Evolutionary conservation across 2,797 vertebrate genomes (phyloP).

Genomic region (Myoxocephalus aenaeus): DNA sequence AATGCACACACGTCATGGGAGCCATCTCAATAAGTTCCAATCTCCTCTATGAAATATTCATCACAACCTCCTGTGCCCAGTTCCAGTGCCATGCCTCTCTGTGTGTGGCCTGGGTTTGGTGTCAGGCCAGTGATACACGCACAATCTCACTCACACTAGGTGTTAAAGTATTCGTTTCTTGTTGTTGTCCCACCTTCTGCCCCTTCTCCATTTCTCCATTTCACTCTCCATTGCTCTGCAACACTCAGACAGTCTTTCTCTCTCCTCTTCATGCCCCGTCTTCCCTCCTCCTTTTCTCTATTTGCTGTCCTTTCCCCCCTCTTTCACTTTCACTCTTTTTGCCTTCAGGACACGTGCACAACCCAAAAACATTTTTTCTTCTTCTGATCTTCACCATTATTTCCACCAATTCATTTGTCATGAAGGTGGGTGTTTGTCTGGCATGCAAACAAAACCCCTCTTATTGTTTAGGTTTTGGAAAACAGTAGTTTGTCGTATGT

Average conservation of each 20-base stretch:
- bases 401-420: background rate
- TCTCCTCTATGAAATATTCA: slow-evolving; percentile 51
- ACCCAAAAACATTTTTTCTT: background rate
- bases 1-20: slow-evolving; percentile 26
- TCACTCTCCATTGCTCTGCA: slow-evolving; percentile 34
- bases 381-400: background rate
- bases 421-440: background rate
- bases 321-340: background rate
- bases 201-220: slow-evolving; percentile 41
- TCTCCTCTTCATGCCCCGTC: slow-evolving; percentile 2
- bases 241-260: slow-evolving; percentile 1
- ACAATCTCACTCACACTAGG: slow-evolving; percentile 50
- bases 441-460: background rate
- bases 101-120: slow-evolving; percentile 41
- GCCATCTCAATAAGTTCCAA: slow-evolving; percentile 42
- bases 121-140: slow-evolving; percentile 36
- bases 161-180: slow-evolving; percentile 58
- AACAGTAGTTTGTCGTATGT: background rate
- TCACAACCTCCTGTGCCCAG: slow-evolving; percentile 38
- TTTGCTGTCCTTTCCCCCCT: background rate
- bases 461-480: background rate
- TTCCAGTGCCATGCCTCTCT: slow-evolving; percentile 46
- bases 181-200: slow-evolving; percentile 40
- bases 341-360: background rate
- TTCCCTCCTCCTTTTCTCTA: background rate